Percentiles rank a stretch among this genome's conserved stretches.
phyloP scores from a whole-genome alignment of 37 sponge, comb jelly and placozoan genomes.

The Cliona cf. orientalis region DNA sequence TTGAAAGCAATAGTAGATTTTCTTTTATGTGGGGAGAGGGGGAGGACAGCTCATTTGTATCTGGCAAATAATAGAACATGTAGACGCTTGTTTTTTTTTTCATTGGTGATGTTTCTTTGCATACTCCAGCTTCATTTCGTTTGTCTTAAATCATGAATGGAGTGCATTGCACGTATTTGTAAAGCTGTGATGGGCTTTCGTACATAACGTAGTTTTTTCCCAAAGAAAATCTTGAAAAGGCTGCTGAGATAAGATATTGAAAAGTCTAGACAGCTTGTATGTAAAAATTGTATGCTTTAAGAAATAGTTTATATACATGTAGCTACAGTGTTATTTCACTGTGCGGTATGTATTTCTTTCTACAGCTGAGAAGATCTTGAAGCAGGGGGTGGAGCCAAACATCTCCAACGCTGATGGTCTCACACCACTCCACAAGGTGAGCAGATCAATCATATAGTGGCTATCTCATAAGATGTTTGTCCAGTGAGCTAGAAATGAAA shows the following conservation, averaged over 20 bases:
- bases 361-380: conserved; percentile 69
- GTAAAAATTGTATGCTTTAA: background rate
- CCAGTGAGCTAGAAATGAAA: no score
- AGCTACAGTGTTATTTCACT: background rate
- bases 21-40: background rate
- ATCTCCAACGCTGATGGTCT: conserved; percentile 90
- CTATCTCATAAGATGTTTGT: no score
- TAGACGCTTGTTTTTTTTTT: background rate
- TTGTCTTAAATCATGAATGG: no score
- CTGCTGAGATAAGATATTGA: background rate
- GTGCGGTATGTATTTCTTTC: background rate
- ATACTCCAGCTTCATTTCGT: no score
- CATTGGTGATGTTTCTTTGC: no score
- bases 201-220: no score
- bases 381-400: conserved; percentile 67
- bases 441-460: no score
- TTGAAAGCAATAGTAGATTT: no score
- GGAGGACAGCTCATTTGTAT: background rate
- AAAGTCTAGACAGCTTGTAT: background rate
- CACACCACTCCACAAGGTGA: conserved; percentile 88
- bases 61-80: background rate
- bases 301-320: background rate
- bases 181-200: no score
- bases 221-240: background rate
- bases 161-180: no score